These are phyloP conservation scores for Sebastolobus altivelis DNA, from an alignment of 2,797 vertebrate genomes.

Conservation along the genomic window DNA sequence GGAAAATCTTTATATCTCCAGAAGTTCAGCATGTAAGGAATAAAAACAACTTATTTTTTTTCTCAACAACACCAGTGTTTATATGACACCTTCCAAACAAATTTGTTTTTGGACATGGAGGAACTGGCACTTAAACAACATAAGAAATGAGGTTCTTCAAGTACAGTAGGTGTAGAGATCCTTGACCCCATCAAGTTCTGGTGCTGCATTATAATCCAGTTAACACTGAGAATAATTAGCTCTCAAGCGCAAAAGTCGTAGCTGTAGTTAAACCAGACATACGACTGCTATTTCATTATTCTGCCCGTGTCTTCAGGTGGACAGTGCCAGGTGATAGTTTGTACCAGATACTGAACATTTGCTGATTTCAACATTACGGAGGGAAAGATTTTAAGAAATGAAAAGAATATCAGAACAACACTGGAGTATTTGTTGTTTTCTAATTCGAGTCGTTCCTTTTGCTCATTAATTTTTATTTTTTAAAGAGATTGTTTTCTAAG, in stretches of 20 bases:
- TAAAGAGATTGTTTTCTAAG: slow-evolving; percentile 72
- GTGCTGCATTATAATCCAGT: slow-evolving; percentile 9
- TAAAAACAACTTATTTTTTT: neutral
- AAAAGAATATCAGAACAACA: slow-evolving; percentile 46
- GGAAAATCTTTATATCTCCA: neutral
- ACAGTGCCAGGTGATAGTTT: slow-evolving; percentile 20
- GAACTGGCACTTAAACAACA: slow-evolving; percentile 29
- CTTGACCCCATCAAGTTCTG: slow-evolving; percentile 3
- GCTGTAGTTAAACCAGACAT: slow-evolving; percentile 21
- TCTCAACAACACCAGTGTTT: neutral
- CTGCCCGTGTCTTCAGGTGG: neutral
- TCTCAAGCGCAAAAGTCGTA: neutral
- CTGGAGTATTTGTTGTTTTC: slow-evolving; percentile 64
- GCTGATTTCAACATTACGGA: slow-evolving; percentile 4
- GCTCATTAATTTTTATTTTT: slow-evolving; percentile 57
- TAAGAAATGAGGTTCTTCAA: neutral
- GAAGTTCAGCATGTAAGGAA: slow-evolving; percentile 4
- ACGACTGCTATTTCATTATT: neutral
- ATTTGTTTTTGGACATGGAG: neutral
- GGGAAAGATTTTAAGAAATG: neutral
- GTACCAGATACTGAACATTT: slow-evolving; percentile 4
- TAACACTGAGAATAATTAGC: slow-evolving; percentile 26
- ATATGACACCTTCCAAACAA: neutral
- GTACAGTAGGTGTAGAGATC: slow-evolving; percentile 5
- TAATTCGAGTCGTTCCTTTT: slow-evolving; percentile 61